Evolutionary conservation across 1,140 invertebrate species (phyloP), one percentile per base, ranked within the genome.

Genomic region (Lasaia peninsularis): DNA sequence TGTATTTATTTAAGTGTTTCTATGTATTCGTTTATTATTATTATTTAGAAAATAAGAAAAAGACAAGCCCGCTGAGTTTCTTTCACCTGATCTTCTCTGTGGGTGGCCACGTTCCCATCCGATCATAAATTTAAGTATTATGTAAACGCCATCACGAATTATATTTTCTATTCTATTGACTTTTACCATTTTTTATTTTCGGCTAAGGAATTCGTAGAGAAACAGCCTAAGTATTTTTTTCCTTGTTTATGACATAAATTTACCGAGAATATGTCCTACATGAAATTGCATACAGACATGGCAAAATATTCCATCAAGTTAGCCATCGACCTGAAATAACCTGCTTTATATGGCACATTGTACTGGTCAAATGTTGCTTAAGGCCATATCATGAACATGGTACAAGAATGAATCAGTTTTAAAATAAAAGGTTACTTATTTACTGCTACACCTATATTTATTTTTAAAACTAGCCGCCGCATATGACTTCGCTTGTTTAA

Each of bases 281-380:
- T 14, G 7, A 14, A 37, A 37, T 5, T 6, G 2, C 14, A 37
- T 5, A 16, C 37, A 44, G 37, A 44, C 37, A 44, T 44, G 16
- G 37, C 16, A 44, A 44, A 44, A 44, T 44, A 44, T 37, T 12
- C 35, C 14, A 10, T 9, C 16, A 2, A 44, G 37, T 44, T 44
- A 44, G 7, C 16, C 16, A 18, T 2, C 14, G 37, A 44, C 37
- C 37, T 44, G 18, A 44, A 44, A 44, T 44, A 44, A 18, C 16
- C 37, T 20, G 16, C 37, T 44, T 44, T 44, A 44, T 44, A 44
- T 44, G 37, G 37, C 9, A 44, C 37, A 44, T 44, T 18, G 37
- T 44, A 40, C 18, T 20, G 37, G 37, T 44, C 2, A 18, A 44
- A 44, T 18, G 16, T 44, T 44, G 9, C 2, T 16, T 44, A 44